These are phyloP conservation scores for Drosophila ustulata DNA, from an alignment of 2,888 invertebrate species.

Conservation along the genomic window DNA sequence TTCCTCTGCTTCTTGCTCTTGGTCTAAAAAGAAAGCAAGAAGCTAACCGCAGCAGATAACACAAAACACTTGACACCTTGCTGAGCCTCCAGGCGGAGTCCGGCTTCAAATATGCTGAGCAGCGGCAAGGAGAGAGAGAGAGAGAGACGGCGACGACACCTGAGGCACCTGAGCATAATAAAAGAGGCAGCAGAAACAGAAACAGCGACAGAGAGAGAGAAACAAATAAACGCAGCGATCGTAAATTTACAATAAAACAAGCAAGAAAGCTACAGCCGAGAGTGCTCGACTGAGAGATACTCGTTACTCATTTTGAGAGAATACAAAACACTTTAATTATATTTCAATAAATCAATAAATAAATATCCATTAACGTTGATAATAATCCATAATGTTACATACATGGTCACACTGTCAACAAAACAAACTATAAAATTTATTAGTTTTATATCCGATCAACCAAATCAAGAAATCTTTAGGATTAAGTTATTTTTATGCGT, in stretches of 20 bases:
- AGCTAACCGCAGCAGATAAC: constrained; percentile 71
- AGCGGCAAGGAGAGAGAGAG: constrained; percentile 42
- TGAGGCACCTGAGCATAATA: constrained; percentile 43
- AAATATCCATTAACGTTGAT: too few relatives aligned
- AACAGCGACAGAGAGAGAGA: constrained; percentile 27
- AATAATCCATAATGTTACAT: too few relatives aligned
- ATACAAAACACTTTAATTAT: too few relatives aligned
- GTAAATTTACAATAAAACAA: constrained; percentile 68
- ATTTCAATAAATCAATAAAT: too few relatives aligned
- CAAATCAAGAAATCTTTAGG: too few relatives aligned
- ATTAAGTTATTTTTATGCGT: too few relatives aligned
- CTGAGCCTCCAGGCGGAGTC: constrained; percentile 36
- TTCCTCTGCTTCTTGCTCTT: constrained; percentile 15
- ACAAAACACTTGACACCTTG: constrained; percentile 76
- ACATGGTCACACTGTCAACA: too few relatives aligned
- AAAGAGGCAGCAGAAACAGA: constrained; percentile 26
- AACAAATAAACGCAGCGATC: constrained; percentile 64
- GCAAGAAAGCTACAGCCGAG: too few relatives aligned
- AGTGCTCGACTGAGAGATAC: too few relatives aligned
- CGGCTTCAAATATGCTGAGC: constrained; percentile 21
- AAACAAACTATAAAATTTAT: too few relatives aligned
- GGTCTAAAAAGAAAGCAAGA: constrained; percentile 54
- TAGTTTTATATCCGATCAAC: too few relatives aligned
- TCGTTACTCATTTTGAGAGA: too few relatives aligned
- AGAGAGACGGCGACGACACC: constrained; percentile 15